phyloP scores from a whole-genome alignment of 2,888 invertebrate genomes.

The Eulithis testata region DNA sequence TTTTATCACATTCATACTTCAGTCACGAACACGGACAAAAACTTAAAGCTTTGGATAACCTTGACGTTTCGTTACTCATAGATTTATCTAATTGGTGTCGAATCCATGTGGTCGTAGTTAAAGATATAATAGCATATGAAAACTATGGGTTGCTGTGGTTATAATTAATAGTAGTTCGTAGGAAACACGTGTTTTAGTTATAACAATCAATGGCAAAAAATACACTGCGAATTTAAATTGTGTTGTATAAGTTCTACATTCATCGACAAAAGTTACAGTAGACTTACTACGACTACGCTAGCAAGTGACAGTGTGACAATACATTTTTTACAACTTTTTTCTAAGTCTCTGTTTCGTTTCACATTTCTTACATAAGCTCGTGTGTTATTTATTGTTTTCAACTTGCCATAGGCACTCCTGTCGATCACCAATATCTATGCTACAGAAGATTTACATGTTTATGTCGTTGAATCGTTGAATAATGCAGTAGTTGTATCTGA shows the following conservation, averaged over 20 bases:
- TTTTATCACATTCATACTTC: slow-evolving; percentile 69
- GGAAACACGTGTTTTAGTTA: background rate
- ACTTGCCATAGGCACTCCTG: too few species aligned
- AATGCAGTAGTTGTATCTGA: background rate
- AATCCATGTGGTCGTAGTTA: slow-evolving; percentile 57
- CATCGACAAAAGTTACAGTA: slow-evolving; percentile 7
- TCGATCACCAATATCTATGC: too few species aligned
- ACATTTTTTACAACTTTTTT: background rate
- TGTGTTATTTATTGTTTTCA: too few species aligned
- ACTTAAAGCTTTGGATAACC: slow-evolving; percentile 72
- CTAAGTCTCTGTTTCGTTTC: too few species aligned
- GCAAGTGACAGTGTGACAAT: background rate
- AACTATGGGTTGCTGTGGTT: slow-evolving; percentile 28
- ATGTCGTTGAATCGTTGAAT: background rate
- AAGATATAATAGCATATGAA: slow-evolving; percentile 48
- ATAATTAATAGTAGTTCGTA: slow-evolving; percentile 25
- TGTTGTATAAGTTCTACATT: background rate
- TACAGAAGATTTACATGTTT: too few species aligned
- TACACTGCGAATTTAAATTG: background rate
- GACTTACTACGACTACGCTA: background rate
- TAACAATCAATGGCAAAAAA: background rate
- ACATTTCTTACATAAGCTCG: too few species aligned
- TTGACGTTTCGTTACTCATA: slow-evolving; percentile 79
- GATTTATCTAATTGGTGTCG: slow-evolving; percentile 59
- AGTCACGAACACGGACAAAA: slow-evolving; percentile 79